phyloP scores from a whole-genome alignment of 2,888 invertebrate genomes.

The Eupithecia tripunctaria region DNA sequence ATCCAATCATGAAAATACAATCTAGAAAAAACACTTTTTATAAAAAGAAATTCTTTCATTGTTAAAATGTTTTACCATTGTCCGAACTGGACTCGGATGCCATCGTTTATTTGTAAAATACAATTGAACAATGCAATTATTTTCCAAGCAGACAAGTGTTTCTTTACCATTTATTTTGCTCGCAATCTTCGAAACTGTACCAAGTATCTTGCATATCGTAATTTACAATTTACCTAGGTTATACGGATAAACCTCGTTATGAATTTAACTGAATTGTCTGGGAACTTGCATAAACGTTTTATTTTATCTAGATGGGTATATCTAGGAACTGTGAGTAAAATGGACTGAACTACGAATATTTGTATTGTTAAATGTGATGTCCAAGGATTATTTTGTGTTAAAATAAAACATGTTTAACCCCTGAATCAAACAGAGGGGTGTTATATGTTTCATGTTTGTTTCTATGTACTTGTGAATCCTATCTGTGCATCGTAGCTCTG shows the following conservation, averaged over 20 bases:
- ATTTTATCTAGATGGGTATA: conserved; percentile 3
- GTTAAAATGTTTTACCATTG: conserved; percentile 1
- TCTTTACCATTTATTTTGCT: conserved; percentile 34
- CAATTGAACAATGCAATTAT: conserved; percentile 13
- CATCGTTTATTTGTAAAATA: conserved; percentile 9
- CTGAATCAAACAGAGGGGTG: not conserved
- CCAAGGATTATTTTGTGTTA: not conserved
- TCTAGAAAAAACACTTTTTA: not conserved
- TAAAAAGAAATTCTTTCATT: not conserved
- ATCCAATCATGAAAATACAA: conserved; percentile 1
- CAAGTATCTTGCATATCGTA: conserved; percentile 29
- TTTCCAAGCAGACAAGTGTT: conserved; percentile 4
- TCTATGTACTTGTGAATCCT: conserved; percentile 2
- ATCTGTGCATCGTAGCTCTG: not conserved
- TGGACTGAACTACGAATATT: not conserved
- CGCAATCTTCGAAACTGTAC: conserved; percentile 33
- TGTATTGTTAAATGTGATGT: not conserved
- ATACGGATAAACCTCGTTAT: conserved; percentile 21
- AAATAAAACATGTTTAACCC: conserved; percentile 1
- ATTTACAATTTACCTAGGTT: conserved; percentile 11
- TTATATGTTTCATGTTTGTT: conserved; percentile 1
- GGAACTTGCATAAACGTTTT: conserved; percentile 4
- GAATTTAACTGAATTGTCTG: conserved; percentile 24
- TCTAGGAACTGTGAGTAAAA: conserved; percentile 4
- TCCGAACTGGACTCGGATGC: not conserved